Conservation (phyloP, 1,140 invertebrate genomes). For the Aphaenogaster floridana region DNA sequence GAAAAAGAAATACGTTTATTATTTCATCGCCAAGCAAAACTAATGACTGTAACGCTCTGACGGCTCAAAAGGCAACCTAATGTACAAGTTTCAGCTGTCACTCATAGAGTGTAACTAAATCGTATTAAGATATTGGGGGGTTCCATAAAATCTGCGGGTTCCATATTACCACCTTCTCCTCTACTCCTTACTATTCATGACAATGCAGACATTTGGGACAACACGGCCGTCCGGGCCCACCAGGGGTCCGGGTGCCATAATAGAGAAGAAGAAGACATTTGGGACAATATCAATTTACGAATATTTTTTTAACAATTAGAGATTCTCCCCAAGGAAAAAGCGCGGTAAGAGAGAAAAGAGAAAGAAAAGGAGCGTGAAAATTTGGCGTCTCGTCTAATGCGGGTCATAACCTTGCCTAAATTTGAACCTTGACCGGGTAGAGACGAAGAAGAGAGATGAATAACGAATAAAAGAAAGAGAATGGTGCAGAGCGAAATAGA, state of each 20-base stretch:
- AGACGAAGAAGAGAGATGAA: conserved; percentile 27
- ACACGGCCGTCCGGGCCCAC: not conserved
- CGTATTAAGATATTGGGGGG: no score
- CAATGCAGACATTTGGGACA: not conserved
- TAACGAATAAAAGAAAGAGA: conserved; percentile 55
- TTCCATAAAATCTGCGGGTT: no score
- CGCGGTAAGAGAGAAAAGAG: conserved; percentile 1
- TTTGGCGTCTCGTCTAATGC: conserved; percentile 76
- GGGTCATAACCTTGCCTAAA: conserved; percentile 71
- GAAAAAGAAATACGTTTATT: no score
- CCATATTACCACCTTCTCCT: no score
- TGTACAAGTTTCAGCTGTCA: no score
- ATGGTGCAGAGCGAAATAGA: conserved; percentile 25
- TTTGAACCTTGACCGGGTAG: conserved; percentile 66
- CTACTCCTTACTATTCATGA: not conserved
- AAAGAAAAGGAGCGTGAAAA: conserved; percentile 45
- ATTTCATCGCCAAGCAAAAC: no score
- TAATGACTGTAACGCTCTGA: no score
- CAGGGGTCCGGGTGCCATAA: no score
- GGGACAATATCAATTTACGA: not conserved
- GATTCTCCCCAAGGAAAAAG: not conserved
- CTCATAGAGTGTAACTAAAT: no score
- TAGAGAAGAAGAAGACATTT: not conserved
- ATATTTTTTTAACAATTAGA: not conserved
- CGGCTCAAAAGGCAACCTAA: no score